A percentile compares a stretch with the other conserved stretches of the same genome.
Conservation (phyloP, 1,140 invertebrate species). For the Anthonomus grandis region DNA sequence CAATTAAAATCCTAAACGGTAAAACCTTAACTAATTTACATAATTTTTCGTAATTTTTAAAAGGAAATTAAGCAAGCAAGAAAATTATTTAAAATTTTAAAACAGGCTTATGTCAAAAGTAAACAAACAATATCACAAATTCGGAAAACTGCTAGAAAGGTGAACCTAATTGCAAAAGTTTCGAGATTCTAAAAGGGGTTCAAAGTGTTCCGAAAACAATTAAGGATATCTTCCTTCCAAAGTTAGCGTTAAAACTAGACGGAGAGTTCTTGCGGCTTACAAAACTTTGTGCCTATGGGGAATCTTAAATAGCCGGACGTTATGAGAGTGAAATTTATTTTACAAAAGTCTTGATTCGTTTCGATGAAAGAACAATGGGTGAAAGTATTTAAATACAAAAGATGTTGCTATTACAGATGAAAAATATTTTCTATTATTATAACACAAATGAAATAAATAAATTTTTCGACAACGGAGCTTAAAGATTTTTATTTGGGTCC, state of each 20-base stretch:
- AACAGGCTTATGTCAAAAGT: too few species aligned
- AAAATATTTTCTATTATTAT: too few species aligned
- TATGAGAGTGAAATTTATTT: not conserved
- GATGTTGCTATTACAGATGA: too few species aligned
- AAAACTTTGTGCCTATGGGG: slow-evolving; percentile 7
- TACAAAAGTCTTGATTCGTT: not conserved
- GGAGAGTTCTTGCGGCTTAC: slow-evolving; percentile 10
- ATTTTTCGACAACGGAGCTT: not conserved
- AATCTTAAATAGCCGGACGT: slow-evolving; percentile 7
- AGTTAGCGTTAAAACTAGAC: slow-evolving; percentile 17
- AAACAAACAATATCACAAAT: too few species aligned
- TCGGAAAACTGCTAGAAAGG: too few species aligned
- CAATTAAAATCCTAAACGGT: too few species aligned
- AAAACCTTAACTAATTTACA: too few species aligned
- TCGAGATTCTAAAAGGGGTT: slow-evolving; percentile 10
- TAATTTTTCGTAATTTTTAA: too few species aligned
- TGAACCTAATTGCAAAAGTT: slow-evolving; percentile 17
- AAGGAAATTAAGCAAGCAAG: too few species aligned
- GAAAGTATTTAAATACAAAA: too few species aligned
- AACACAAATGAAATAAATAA: not conserved
- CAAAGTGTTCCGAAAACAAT: slow-evolving; percentile 16
- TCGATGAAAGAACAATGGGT: too few species aligned
- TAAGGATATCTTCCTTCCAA: slow-evolving; percentile 17
- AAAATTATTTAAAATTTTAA: too few species aligned
- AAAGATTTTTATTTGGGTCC: not conserved